Base-by-base conservation (phyloP, 1,140 invertebrate species). In the Helicoverpa armigera region DNA sequence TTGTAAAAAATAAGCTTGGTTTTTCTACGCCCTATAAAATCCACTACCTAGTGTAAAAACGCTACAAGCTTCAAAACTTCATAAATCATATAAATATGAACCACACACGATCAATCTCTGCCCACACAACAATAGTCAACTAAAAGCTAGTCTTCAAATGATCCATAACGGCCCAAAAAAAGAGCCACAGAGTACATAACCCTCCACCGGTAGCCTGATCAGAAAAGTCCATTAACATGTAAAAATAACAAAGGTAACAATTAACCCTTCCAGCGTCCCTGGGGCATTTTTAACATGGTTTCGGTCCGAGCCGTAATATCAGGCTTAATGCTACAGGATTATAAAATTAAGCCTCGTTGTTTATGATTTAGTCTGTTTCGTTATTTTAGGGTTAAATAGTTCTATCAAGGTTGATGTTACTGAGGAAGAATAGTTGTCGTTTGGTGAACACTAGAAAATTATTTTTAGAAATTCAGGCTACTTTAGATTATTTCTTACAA, bases 201-300 rank as follows among this genome's bases (percentile, higher is more conserved):
- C 69, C 69, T 16, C 53, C 29, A 73, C 35, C 18, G 48, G 23
- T 23, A 18, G 18, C 69, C 1, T 61, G 35, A 76, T 76, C 73
- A 76, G 73, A 56, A 51, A 76, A 76, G 35, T 76, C 73, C 73
- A 76, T 76, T 76, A 76, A 31, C 73, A 63, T 76, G 73, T 18
- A 76, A 76, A 76, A 76, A 73, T 73, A 73, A 76, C 73, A 76
- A 76, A 63, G 48, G 73, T 16, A 63, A 63, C 73, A 61, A 76
- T 61, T 76, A 76, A 51, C 73, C 73, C 58, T 63, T 76, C 14
- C 0, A 13, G 14, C 31, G 13, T 58, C 53, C 53, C 51, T 31
- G 51, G 53, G 70, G 73, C 35, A 61, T 56, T 29, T 76, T 61
- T 50, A 76, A 51, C 48, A 63, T 63, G 43, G 51, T n/a, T 53